Percentiles rank a stretch among this genome's conserved stretches.
These are phyloP conservation scores for Oncopodura yosiiana DNA, from an alignment of 1,140 invertebrate species.

Conservation along the genomic window DNA sequence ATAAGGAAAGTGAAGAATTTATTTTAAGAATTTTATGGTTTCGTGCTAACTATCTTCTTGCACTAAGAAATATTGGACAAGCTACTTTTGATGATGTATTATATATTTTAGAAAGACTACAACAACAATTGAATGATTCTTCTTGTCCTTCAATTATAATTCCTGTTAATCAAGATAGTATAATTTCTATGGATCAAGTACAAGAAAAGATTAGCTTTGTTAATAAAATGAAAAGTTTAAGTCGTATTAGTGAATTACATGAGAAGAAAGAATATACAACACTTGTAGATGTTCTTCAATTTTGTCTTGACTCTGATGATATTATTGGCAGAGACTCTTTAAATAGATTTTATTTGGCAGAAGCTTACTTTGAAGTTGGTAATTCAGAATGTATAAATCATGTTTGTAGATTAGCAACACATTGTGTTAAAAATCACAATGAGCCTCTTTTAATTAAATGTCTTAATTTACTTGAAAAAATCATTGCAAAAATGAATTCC, in stretches of 20 bases:
- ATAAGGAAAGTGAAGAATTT: not conserved
- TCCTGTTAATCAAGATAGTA: constrained; percentile 17
- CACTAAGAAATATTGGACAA: not conserved
- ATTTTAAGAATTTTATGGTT: constrained; percentile 9
- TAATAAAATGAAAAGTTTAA: constrained; percentile 19
- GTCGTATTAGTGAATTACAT: constrained; percentile 20
- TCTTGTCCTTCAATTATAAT: not conserved
- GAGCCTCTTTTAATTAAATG: not conserved
- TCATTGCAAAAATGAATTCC: not conserved
- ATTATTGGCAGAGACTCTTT: constrained; percentile 5
- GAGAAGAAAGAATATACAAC: constrained; percentile 12
- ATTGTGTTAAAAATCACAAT: constrained; percentile 3
- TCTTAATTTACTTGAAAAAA: constrained; percentile 16
- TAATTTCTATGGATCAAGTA: constrained; percentile 20
- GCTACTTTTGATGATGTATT: not conserved
- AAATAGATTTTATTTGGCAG: constrained; percentile 21
- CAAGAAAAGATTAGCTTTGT: constrained; percentile 16
- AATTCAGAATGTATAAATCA: constrained; percentile 18
- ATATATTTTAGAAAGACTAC: not conserved
- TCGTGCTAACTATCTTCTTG: constrained; percentile 3
- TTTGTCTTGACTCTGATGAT: constrained; percentile 18
- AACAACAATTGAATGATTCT: not conserved
- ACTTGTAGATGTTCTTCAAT: constrained; percentile 26
- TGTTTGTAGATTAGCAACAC: constrained; percentile 15
- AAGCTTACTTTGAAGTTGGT: constrained; percentile 17